Percentiles rank a stretch among this genome's conserved stretches.
phyloP scores from a whole-genome alignment of 2,113 vertebrate genomes.

The Cochlearius cochlearius region DNA sequence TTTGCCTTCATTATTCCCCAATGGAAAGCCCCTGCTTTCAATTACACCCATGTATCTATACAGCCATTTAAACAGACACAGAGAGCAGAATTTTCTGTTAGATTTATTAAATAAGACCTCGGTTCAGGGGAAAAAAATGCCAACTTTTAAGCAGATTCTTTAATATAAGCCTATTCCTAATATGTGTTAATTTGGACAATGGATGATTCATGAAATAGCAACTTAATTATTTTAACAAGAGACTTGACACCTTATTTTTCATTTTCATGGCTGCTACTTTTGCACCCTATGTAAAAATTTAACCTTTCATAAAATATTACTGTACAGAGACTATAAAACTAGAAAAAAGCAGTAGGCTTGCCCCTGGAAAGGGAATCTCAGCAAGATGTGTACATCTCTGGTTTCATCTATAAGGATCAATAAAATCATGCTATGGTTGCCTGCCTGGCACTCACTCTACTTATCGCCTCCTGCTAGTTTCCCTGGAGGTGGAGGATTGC shows the following conservation, averaged over 20 bases:
- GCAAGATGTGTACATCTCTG: background rate
- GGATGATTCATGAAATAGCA: background rate
- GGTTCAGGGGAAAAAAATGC: background rate
- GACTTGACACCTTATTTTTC: background rate
- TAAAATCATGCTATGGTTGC: background rate
- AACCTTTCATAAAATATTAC: background rate
- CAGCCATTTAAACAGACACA: background rate
- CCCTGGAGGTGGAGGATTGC: background rate
- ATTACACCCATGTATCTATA: background rate
- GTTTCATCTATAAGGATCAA: background rate
- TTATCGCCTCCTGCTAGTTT: background rate
- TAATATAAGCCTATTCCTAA: background rate
- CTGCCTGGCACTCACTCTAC: background rate
- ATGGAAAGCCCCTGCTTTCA: background rate
- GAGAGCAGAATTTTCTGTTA: background rate
- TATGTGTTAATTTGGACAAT: background rate
- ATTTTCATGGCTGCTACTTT: background rate
- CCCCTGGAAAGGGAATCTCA: background rate
- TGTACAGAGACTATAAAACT: background rate
- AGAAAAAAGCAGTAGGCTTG: background rate
- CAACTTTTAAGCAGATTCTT: background rate
- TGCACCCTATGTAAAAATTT: background rate
- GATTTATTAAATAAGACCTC: background rate
- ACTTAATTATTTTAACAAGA: background rate
- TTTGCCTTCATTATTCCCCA: background rate